Evolutionary conservation across 2,113 vertebrate genomes (phyloP), one percentile per base, ranked within the genome.

Genomic region (Bujurquina vittata): DNA sequence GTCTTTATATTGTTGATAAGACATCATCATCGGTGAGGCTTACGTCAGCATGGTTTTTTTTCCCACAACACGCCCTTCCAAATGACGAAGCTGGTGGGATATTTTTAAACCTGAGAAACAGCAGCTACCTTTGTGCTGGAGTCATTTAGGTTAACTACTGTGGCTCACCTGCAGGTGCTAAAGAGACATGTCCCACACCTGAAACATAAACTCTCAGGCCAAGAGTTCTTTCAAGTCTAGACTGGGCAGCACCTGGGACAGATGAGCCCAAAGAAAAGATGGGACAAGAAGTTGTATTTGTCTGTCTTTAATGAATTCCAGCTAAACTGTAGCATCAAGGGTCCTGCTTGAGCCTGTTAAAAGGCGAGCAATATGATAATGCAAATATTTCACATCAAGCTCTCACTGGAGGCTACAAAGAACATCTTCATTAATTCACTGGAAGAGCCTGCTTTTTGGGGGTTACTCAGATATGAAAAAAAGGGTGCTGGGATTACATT

Each of bases 341-440:
- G 80, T 78, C 75, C 77, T 11, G 2, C 58, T 55, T 52, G 20
- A 87, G 77, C 46, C 37, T 73, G 72, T 80, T 84, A 61, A 87
- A 85, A 88, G 73, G n/a, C 22, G 1, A 80, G 67, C 80, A 61
- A 85, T 89, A 84, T 77, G 85, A n/a, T 40, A 79, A 86, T 84
- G 87, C 80, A 84, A 90, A 93, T 87, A 90, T 93, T 88, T 87
- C 75, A 89, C 76, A 89, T 89, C 26, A 59, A 73, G 56, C 35
- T 72, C 79, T 84, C 74, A 81, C 85, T 88, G 46, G 76, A 91
- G 85, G 88, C 84, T 85, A 85, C 73, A 88, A 85, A 84, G 83
- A 88, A 86, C 37, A 57, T 89, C 67, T 91, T 92, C 84, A 93
- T 91, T 93, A 93, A 93, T 93, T 91, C 83, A 93, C 81, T 31